phyloP scores from a whole-genome alignment of 2,888 invertebrate species.

The Orchesella flavescens region DNA sequence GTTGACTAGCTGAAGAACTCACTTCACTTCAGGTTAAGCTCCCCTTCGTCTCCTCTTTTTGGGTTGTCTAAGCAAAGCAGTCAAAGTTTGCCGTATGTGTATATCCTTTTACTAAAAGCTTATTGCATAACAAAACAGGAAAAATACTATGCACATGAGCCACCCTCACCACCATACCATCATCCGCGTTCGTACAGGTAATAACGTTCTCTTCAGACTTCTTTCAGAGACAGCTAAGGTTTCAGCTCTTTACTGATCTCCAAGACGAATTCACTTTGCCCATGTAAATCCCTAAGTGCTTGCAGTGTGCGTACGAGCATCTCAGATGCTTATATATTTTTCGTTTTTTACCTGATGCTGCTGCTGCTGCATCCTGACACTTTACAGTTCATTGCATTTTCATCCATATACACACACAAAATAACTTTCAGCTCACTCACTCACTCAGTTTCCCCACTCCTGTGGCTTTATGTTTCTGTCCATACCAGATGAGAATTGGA shows the following conservation, averaged over 20 bases:
- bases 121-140: constrained; percentile 1
- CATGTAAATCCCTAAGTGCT: not conserved
- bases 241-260: constrained; percentile 23
- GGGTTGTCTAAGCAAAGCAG: not conserved
- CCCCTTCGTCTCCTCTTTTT: constrained; percentile 18
- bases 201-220: not conserved
- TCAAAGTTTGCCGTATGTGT: not conserved
- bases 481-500: not conserved
- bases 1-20: constrained; percentile 46
- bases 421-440: not conserved
- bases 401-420: constrained; percentile 8
- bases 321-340: not conserved
- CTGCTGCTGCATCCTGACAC: constrained; percentile 35
- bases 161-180: not conserved
- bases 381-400: constrained; percentile 52
- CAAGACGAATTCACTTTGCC: constrained; percentile 44
- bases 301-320: not conserved
- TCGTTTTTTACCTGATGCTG: constrained; percentile 7
- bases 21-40: constrained; percentile 28
- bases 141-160: constrained; percentile 3
- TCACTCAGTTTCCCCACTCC: not conserved
- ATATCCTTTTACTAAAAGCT: not conserved
- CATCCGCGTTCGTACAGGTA: constrained; percentile 2
- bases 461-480: not conserved
- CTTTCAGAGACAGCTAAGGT: not conserved